Base-by-base conservation (phyloP, 2,113 vertebrate species). In the Puntigrus tetrazona region DNA sequence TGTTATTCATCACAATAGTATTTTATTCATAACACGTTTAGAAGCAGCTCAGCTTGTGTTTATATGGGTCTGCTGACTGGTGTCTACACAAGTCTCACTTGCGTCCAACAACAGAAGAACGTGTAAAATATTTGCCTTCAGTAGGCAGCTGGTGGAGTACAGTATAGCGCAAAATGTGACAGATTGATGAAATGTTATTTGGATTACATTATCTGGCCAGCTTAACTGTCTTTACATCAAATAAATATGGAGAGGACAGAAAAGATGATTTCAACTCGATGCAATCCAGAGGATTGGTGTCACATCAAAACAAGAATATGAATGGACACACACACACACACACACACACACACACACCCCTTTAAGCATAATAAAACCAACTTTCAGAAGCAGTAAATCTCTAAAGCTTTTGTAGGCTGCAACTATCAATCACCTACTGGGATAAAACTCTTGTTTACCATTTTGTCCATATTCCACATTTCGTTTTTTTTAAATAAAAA, bases 141-240 rank as follows among this genome's bases (percentile, higher is more conserved):
- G 59, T 72, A 55, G 75, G 38, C 85, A 82, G 61, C 85, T 86
- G 85, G 55, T 72, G 11, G 8, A 38, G 5, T 65, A 59, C 79
- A 69, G 59, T 65, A 57, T 55, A 63, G 73, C 45, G 27, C 34
- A 65, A 67, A 41, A 87, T 27, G 36, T 78, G 57, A 87, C 86
- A 87, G 76, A 72, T 84, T 84, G 86, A 69, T 31, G 45, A 59
- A 78, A 65, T 84, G 85, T 75, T 86, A 74, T 83, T 78, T 52
- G 82, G 86, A 74, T 84, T 83, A 70, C 74, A 83, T 77, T 86
- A 75, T 67, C 75, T 75, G 47, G 11, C 69, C 86, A 55, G 41
- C 67, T 84, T 80, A 74, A 73, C 63, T 47, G 31, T n/a, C 77
- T 79, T 80, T 61, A 84, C 67, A 84, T 80, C 82, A 84, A 84